Evolutionary conservation across 1,140 invertebrate genomes (phyloP), one percentile per base, ranked within the genome.

Genomic region (Plodia interpunctella): DNA sequence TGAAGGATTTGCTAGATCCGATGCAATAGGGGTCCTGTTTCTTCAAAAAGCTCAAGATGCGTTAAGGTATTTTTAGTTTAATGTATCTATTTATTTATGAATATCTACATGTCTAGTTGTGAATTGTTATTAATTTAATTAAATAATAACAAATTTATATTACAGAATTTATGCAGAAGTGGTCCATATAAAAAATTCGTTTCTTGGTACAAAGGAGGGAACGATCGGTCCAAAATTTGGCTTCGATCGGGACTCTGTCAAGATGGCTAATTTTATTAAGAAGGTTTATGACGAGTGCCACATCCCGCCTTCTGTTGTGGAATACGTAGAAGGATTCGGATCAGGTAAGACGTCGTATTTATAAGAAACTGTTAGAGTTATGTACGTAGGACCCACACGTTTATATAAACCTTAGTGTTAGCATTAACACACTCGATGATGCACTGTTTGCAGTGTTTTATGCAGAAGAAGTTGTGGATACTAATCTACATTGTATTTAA

Each of bases 11-110:
- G 91, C 90, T 0, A 90, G 93, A 25, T 92, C 93, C 10, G 94
- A 95, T 84, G 93, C 95, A 0, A 90, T 97, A 13, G 91, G 90
- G 30, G 92, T 93, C 0, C 74, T 98, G n/a, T 94, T 95, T 59
- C 78, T 98, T 1, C 97, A 98, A 86, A 96, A 94, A 74, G 90
- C 92, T 0, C 92, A 93, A 68, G 81, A 94, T 75, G 94, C 97
- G 0, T 93, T 93, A 65, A 72, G 82, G 19, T 19, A 50, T 25
- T 6, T 25, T 25, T 25, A 2, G 6, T 25, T 25, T 25, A 25
- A 3, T 25, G 6, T 2, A 25, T 25, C 21, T 25, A 25, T n/a
- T n/a, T n/a, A n/a, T n/a, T n/a, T n/a, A n/a, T n/a, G n/a, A n/a
- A n/a, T n/a, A n/a, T n/a, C n/a, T n/a, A n/a, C n/a, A n/a, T n/a